phyloP scores from a whole-genome alignment of 2,113 vertebrate genomes.

The Clarias macrocephalus region DNA sequence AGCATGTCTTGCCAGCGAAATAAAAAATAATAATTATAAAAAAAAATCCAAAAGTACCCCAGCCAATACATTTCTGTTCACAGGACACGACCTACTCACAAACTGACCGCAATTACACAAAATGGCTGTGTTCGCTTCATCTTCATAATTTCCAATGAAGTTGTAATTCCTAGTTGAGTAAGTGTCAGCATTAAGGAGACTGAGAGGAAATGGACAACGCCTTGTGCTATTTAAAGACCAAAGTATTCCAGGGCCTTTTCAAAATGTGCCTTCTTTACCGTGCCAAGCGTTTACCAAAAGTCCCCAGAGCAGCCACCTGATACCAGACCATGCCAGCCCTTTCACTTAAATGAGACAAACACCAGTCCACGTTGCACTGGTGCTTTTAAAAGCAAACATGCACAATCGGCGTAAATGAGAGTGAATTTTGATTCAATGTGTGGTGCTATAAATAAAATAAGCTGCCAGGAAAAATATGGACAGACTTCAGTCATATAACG shows the following conservation, averaged over 20 bases:
- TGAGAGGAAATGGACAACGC: conserved; percentile 64
- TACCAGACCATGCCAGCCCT: conserved; percentile 63
- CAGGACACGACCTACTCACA: conserved; percentile 60
- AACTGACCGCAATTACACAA: conserved; percentile 69
- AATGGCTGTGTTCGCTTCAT: conserved; percentile 65
- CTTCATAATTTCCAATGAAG: conserved; percentile 76
- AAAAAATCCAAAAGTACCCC: conserved; percentile 72
- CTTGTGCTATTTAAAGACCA: conserved; percentile 68
- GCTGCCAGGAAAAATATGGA: conserved; percentile 29
- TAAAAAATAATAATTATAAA: conserved; percentile 17
- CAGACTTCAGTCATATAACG: conserved; percentile 5
- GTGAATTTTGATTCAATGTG: conserved; percentile 6
- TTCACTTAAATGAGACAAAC: conserved; percentile 63
- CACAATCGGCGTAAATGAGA: background rate
- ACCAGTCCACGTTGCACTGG: conserved; percentile 39
- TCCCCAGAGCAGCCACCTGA: conserved; percentile 64
- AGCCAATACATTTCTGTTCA: conserved; percentile 64
- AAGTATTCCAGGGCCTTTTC: conserved; percentile 69
- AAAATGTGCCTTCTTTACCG: conserved; percentile 58
- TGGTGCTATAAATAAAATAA: conserved; percentile 17
- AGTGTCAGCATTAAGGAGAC: conserved; percentile 64
- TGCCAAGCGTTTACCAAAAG: conserved; percentile 71
- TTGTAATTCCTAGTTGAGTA: conserved; percentile 70
- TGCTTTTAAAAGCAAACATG: background rate
- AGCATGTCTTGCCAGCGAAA: conserved; percentile 65